Evolutionary conservation across 2,888 invertebrate species (phyloP).

Genomic region (Scaptodrosophila latifasciaeformis): DNA sequence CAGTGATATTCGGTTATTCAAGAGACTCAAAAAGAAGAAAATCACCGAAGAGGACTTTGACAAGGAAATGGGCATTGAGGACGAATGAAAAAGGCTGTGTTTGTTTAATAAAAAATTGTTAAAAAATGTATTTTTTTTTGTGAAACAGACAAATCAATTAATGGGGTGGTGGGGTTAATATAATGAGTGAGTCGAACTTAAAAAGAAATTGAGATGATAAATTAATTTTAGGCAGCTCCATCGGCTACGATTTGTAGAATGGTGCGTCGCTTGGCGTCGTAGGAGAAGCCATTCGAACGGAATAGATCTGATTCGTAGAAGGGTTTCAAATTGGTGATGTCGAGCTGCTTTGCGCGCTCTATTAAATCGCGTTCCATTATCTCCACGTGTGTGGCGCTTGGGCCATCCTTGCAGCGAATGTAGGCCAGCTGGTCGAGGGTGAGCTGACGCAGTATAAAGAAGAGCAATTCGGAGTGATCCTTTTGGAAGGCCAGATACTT

Average conservation of each 20-base stretch:
- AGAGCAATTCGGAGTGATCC: slow-evolving; percentile 95
- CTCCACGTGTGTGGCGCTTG: slow-evolving; percentile 84
- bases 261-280: slow-evolving; percentile 87
- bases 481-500: slow-evolving; percentile 94
- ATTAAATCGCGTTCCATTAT: slow-evolving; percentile 89
- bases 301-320: slow-evolving; percentile 96
- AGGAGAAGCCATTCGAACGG: slow-evolving; percentile 89
- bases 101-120: slow-evolving; percentile 41
- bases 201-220: background rate
- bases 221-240: slow-evolving; percentile 61
- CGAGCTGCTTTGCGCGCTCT: slow-evolving; percentile 93
- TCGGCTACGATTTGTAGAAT: slow-evolving; percentile 89
- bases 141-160: no score
- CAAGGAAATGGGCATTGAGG: slow-evolving; percentile 77
- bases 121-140: no score
- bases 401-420: slow-evolving; percentile 82
- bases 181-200: no score
- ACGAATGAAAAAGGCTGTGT: slow-evolving; percentile 22
- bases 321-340: slow-evolving; percentile 89
- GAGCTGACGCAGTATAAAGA: slow-evolving; percentile 95
- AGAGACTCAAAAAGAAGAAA: slow-evolving; percentile 90
- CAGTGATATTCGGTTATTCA: slow-evolving; percentile 87
- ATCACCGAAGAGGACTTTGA: slow-evolving; percentile 82
- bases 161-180: no score
- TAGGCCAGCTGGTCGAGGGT: slow-evolving; percentile 93